These are phyloP conservation scores for Ictidomys tridecemlineatus DNA, from an alignment of 2,113 vertebrate genomes.

Conservation along the genomic window DNA sequence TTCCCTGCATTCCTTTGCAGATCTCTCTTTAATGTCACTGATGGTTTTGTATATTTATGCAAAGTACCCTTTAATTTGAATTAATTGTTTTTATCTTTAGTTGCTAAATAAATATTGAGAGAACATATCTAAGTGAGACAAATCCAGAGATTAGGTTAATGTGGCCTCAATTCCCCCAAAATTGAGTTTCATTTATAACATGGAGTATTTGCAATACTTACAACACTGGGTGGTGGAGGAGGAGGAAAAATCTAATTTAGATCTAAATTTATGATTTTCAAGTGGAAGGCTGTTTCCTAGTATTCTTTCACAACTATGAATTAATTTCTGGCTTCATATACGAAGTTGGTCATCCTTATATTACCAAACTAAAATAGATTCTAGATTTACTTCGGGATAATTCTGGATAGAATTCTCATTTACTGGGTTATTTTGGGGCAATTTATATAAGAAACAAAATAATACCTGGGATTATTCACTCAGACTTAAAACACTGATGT, in stretches of 20 bases:
- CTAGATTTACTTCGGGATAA: conserved; percentile 20
- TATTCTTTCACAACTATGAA: not conserved
- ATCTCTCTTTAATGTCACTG: not conserved
- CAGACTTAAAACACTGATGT: not conserved
- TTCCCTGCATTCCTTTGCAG: not conserved
- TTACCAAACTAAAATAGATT: not conserved
- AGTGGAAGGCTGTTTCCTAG: not conserved
- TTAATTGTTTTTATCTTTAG: conserved; percentile 62
- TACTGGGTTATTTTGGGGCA: conserved; percentile 1
- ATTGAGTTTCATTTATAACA: conserved; percentile 38
- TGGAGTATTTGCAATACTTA: not conserved
- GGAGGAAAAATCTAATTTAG: not conserved
- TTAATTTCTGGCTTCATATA: conserved; percentile 16
- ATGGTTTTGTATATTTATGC: conserved; percentile 31
- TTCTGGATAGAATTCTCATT: conserved; percentile 15
- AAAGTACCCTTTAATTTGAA: conserved; percentile 60
- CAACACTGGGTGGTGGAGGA: not conserved
- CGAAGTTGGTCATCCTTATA: not conserved
- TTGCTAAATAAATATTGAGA: conserved; percentile 59
- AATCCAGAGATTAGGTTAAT: conserved; percentile 52
- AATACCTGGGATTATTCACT: not conserved
- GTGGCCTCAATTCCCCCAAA: conserved; percentile 42
- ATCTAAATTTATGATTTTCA: not conserved
- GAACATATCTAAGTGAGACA: conserved; percentile 39
- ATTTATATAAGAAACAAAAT: conserved; percentile 52